Conservation (phyloP, 1,140 invertebrate species). For the Wasmannia auropunctata region DNA sequence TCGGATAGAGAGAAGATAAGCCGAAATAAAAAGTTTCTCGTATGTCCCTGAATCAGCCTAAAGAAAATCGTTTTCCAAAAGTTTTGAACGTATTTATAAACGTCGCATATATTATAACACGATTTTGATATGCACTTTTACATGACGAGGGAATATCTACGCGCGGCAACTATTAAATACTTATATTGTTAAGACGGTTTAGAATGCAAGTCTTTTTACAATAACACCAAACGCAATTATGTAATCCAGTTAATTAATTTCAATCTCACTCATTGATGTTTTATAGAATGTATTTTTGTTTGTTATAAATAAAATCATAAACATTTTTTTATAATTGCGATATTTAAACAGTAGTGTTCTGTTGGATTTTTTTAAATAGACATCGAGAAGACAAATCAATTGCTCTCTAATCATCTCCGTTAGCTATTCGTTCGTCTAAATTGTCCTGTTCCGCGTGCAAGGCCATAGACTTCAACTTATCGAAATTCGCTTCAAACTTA, state of each 20-base stretch:
- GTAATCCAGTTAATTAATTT: slow-evolving; percentile 7
- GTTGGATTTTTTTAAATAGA: not conserved
- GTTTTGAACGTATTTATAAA: not conserved
- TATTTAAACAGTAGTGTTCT: slow-evolving; percentile 40
- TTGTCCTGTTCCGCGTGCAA: slow-evolving; percentile 74
- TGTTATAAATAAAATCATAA: slow-evolving; percentile 11
- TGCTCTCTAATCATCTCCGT: slow-evolving; percentile 77
- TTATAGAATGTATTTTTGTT: slow-evolving; percentile 15
- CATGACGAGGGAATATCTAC: not conserved
- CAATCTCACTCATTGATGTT: slow-evolving; percentile 7
- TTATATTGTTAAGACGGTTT: slow-evolving; percentile 43
- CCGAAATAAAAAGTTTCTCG: not conserved
- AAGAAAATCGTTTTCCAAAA: slow-evolving; percentile 5
- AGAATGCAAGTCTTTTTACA: slow-evolving; percentile 24
- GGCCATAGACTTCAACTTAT: slow-evolving; percentile 78
- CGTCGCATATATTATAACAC: not conserved
- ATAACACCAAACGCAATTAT: not conserved
- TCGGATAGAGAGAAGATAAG: not conserved
- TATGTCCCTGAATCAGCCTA: not conserved
- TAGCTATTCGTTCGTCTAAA: slow-evolving; percentile 80
- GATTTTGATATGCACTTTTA: slow-evolving; percentile 39
- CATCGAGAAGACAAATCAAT: slow-evolving; percentile 34
- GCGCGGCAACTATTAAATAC: slow-evolving; percentile 5
- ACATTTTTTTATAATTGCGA: slow-evolving; percentile 14
- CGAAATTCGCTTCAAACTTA: slow-evolving; percentile 82